phyloP scores from a whole-genome alignment of 2,797 vertebrate species.

The Dallia pectoralis region DNA sequence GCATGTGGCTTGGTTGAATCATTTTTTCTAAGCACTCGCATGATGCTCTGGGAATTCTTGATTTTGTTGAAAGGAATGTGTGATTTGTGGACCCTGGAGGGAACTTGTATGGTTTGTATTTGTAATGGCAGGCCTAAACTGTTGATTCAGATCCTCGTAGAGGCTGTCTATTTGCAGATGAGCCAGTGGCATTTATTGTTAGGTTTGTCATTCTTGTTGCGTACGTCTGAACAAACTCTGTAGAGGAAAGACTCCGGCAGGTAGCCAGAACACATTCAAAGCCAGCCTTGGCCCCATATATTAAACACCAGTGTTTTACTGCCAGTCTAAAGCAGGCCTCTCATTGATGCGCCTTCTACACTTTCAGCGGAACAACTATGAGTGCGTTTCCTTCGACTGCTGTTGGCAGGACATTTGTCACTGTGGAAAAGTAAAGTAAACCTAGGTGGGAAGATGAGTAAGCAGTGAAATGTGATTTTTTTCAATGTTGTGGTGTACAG shows the following conservation, averaged over 20 bases:
- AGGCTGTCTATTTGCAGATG: conserved; percentile 28
- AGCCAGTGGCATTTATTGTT: not conserved
- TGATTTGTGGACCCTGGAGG: not conserved
- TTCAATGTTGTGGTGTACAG: no score
- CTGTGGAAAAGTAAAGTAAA: no score
- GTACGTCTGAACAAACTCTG: not conserved
- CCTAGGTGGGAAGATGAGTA: no score
- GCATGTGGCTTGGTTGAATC: no score
- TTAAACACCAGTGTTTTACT: not conserved
- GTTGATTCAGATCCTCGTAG: conserved; percentile 21
- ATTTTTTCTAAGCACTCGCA: no score
- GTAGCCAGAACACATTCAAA: conserved; percentile 4
- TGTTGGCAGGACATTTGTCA: conserved; percentile 13
- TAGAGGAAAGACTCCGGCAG: conserved; percentile 18
- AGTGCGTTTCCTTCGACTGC: conserved; percentile 13
- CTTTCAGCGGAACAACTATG: conserved; percentile 5
- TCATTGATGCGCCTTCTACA: conserved; percentile 10
- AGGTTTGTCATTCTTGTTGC: conserved; percentile 2
- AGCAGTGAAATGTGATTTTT: no score
- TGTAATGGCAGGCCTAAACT: conserved; percentile 48
- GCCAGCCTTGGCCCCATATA: no score
- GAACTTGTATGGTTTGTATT: conserved; percentile 6
- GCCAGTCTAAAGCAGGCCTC: not conserved
- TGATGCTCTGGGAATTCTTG: no score
- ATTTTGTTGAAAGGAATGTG: no score